Evolutionary conservation across 2,113 vertebrate species (phyloP), one percentile per base, ranked within the genome.

Genomic region (Parotia lawesii): DNA sequence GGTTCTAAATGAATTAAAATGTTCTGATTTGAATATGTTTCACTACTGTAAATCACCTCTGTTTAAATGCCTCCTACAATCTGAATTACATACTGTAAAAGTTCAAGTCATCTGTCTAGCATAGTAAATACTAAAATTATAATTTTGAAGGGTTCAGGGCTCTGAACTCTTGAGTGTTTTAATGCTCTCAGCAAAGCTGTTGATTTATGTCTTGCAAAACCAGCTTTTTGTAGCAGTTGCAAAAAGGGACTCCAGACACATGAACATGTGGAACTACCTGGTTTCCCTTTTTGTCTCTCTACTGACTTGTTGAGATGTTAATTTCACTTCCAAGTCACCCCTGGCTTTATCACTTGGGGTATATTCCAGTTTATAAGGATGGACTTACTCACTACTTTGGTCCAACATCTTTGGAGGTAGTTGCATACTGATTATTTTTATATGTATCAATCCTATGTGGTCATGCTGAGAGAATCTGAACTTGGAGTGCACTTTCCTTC

Each of bases 231-330:
- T 31, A 86, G 45, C 45, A 45, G 48, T 67, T 89, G 42, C 65
- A 84, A 35, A 47, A 86, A 70, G 37, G 28, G 16, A 17, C n/a
- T 87, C 28, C 12, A 8, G 35, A 22, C 4, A 6, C 1, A 6
- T 3, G 4, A 27, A 53, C 1, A 0, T 27, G 9, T 57, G 50
- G 18, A 57, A 22, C 54, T 58, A 4, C 13, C 20, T 54, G 15
- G 6, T 81, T 81, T 58, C 23, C 23, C 54, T 51, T 51, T 72
- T 16, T 61, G 62, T 14, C 4, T 16, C 51, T 47, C 37, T 71
- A 3, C 61, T 65, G 78, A 40, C 62, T 71, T 77, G 23, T 62
- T 58, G 38, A 54, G 60, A 10, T 89, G 58, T 11, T 44, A 12
- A 9, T 79, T 81, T 53, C 20, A 31, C 21, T 44, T 78, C 35